Evolutionary conservation across 2,113 vertebrate genomes (phyloP).

Genomic region (Grallaria varia): DNA sequence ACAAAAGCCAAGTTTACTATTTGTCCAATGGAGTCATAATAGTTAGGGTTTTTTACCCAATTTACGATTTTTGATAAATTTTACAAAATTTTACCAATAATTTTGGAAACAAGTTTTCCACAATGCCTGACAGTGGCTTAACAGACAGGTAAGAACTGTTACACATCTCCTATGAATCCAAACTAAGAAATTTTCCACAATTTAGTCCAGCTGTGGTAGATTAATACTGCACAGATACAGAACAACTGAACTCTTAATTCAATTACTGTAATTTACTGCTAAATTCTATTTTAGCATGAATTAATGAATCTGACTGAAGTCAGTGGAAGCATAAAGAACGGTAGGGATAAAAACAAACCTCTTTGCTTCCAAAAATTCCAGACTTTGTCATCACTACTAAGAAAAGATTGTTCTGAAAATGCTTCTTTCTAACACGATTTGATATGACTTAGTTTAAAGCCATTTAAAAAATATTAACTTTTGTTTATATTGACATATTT

Average conservation of each 20-base stretch:
- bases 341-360: neutral
- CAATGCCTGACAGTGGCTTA: neutral
- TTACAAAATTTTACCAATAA: no score
- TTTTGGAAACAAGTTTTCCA: neutral
- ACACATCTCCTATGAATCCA: neutral
- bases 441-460: neutral
- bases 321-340: neutral
- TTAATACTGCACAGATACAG: neutral
- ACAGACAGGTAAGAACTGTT: neutral
- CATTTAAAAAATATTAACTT: neutral
- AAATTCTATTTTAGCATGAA: neutral
- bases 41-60: neutral
- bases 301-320: neutral
- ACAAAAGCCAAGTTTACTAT: neutral
- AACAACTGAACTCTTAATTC: neutral
- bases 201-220: neutral
- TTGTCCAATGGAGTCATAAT: accelerated
- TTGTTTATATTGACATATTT: neutral
- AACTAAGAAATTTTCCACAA: neutral
- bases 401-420: neutral
- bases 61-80: neutral
- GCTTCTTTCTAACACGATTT: neutral
- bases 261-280: neutral
- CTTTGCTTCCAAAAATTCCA: neutral
- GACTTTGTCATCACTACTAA: neutral